Evolutionary conservation across 1,140 invertebrate species (phyloP).

Genomic region (Planococcus citri): DNA sequence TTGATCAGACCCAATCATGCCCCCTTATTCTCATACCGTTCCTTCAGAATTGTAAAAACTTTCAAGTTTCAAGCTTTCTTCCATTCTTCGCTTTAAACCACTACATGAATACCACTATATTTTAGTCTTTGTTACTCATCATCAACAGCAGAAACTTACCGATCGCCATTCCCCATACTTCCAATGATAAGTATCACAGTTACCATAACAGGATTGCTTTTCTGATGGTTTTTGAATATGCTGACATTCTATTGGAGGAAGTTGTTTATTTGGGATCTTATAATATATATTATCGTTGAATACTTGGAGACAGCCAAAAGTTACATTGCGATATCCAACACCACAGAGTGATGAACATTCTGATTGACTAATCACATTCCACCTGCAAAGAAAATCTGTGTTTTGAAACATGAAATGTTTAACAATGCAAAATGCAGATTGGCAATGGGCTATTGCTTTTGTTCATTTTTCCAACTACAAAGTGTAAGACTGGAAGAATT

Average conservation of each 20-base stretch:
- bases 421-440: too few relatives aligned
- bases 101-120: neutral
- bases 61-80: too few relatives aligned
- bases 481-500: too few relatives aligned
- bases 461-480: too few relatives aligned
- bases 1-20: too few relatives aligned
- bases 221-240: constrained; percentile 40
- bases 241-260: constrained; percentile 39
- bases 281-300: constrained; percentile 27
- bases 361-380: constrained; percentile 40
- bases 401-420: too few relatives aligned
- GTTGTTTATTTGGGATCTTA: constrained; percentile 27
- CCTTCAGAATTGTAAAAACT: too few relatives aligned
- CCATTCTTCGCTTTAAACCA: too few relatives aligned
- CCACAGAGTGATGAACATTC: constrained; percentile 62
- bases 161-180: constrained; percentile 55
- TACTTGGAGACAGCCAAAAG: constrained; percentile 40
- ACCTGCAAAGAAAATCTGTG: constrained; percentile 34
- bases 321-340: constrained; percentile 42
- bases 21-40: too few relatives aligned
- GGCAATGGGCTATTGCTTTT: too few relatives aligned
- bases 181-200: constrained; percentile 54
- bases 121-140: too few relatives aligned
- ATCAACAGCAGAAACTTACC: too few relatives aligned
- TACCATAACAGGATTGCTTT: constrained; percentile 46